These are phyloP conservation scores for Hydrolagus affinis DNA, from an alignment of 2,113 vertebrate species.

Conservation along the genomic window DNA sequence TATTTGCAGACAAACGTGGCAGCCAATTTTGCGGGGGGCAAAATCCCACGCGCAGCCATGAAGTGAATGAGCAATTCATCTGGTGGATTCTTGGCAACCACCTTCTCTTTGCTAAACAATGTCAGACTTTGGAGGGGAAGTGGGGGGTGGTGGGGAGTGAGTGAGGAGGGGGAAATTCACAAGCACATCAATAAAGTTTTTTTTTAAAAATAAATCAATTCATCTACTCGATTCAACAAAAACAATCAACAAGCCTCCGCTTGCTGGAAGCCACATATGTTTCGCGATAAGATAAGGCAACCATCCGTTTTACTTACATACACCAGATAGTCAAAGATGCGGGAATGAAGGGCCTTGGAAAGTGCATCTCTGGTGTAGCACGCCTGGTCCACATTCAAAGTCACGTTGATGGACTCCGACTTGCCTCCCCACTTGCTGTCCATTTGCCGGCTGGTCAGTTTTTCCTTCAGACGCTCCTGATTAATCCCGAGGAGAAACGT, in stretches of 20 bases:
- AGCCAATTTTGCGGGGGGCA: too few species aligned
- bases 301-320: constrained; percentile 60
- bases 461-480: constrained; percentile 83
- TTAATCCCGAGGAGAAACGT: constrained; percentile 89
- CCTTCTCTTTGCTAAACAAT: background rate
- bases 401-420: constrained; percentile 85
- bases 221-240: background rate
- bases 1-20: too few species aligned
- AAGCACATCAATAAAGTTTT: background rate
- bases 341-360: constrained; percentile 86
- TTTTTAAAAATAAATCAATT: background rate
- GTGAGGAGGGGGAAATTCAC: background rate
- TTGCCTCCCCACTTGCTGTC: constrained; percentile 94
- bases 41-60: too few species aligned
- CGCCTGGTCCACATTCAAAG: constrained; percentile 91
- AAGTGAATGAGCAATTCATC: too few species aligned
- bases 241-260: background rate
- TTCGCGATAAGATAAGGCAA: background rate
- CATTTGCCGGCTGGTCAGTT: constrained; percentile 94
- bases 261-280: background rate
- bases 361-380: constrained; percentile 89
- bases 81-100: too few species aligned
- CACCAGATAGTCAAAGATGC: constrained; percentile 87
- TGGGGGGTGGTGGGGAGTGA: too few species aligned
- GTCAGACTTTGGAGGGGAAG: background rate